Percentiles rank a stretch among this genome's conserved stretches.
These are phyloP conservation scores for Agonopterix alstromeriana DNA, from an alignment of 2,888 invertebrate species.

Conservation along the genomic window DNA sequence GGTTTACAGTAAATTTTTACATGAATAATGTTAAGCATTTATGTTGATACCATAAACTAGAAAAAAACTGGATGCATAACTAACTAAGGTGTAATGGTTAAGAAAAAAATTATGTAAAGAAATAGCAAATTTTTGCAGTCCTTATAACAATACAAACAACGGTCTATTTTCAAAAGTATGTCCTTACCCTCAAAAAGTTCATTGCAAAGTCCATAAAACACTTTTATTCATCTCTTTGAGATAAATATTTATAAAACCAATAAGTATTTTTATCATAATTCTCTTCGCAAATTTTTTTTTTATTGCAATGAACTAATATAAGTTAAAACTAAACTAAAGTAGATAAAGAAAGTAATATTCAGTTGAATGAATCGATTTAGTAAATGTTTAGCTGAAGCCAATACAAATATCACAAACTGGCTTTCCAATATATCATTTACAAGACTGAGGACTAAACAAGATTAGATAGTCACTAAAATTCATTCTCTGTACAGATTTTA, in stretches of 20 bases:
- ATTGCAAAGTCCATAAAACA: constrained; percentile 27
- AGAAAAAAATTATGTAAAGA: constrained; percentile 48
- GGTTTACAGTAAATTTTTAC: constrained; percentile 9
- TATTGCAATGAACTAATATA: constrained; percentile 40
- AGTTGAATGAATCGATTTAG: constrained; percentile 24
- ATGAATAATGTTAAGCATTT: constrained; percentile 8
- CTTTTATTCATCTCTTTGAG: constrained; percentile 33
- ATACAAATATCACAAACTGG: constrained; percentile 65
- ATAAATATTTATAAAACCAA: constrained; percentile 41
- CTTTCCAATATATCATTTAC: constrained; percentile 46
- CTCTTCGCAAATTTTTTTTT: constrained; percentile 19
- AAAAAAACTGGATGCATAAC: constrained; percentile 29
- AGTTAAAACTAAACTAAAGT: constrained; percentile 26
- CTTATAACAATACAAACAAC: constrained; percentile 52
- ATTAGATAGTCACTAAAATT: constrained; percentile 53
- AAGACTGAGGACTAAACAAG: constrained; percentile 23
- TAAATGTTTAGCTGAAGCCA: constrained; percentile 46
- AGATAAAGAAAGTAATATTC: constrained; percentile 10
- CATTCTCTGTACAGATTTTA: constrained; percentile 59
- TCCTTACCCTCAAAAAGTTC: constrained; percentile 45
- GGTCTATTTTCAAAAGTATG: constrained; percentile 46
- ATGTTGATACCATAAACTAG: constrained; percentile 10
- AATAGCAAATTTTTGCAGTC: constrained; percentile 64
- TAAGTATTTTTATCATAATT: constrained; percentile 40
- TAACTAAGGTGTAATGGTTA: constrained; percentile 35